Base-by-base conservation (phyloP, 2,888 invertebrate genomes). In the Keiferia lycopersicella region DNA sequence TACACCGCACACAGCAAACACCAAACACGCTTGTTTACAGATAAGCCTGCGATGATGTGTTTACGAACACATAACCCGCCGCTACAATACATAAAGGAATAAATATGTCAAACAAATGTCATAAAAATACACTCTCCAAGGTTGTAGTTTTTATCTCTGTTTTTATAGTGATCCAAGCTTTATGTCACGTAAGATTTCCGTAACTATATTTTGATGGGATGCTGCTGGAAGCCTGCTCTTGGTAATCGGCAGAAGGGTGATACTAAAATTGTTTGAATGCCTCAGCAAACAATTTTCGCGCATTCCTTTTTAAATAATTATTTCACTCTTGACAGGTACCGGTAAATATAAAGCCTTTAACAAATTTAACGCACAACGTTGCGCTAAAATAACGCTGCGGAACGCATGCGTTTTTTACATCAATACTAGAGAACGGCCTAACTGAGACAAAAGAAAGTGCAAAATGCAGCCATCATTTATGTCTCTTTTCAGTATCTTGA, bases 21-120 rank as follows among this genome's bases (percentile, higher is more conserved):
- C 66, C 73, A 83, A 83, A 83, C 79, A 82, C 65, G 68, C 68
- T 68, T 80, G 79, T 82, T 81, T 79, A 77, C 71, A 69, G 70
- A 75, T 70, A 75, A 77, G 75, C 70, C 73, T 76, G 74, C 71
- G 73, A 75, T 77, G 73, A 73, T 73, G 70, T 74, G 74, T 71
- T 72, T 70, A 65, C 71, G 71, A 69, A 72, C 72, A 74, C 73
- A 72, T 75, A 73, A 75, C 72, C 62, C 67, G 65, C 69, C 69
- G 74, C 72, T 65, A 68, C 71, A 67, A 68, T 72, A 74, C 73
- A 75, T 71, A 71, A 73, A 71, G 63, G 68, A 64, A 69, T 67
- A 71, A 70, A 66, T 64, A 66, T 69, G 62, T 66, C 67, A 62
- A 68, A 65, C 68, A 66, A 63, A 66, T 59, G 68, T 60, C 58